Conservation (phyloP, 2,797 vertebrate species). For the Delichon dasypus region DNA sequence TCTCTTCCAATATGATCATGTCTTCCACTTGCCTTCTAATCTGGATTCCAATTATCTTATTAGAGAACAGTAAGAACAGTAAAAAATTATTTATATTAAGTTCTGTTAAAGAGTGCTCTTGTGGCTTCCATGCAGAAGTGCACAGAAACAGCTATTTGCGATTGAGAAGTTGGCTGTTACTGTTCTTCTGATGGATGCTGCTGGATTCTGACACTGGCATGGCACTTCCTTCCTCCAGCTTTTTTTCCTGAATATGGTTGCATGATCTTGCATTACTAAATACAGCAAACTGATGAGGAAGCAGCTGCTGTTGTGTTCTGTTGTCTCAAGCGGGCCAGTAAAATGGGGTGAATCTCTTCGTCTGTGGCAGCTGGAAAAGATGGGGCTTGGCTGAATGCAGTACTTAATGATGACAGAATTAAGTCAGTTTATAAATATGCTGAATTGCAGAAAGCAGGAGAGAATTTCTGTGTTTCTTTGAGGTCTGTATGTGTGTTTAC, state of each 20-base stretch:
- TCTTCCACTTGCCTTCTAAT: background rate
- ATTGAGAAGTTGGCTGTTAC: constrained; percentile 50
- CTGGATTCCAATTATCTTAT: background rate
- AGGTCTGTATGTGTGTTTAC: background rate
- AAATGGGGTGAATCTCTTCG: background rate
- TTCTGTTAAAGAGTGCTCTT: constrained; percentile 12
- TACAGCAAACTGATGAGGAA: background rate
- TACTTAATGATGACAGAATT: background rate
- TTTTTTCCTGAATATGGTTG: background rate
- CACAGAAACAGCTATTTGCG: constrained; percentile 48
- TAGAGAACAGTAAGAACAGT: background rate
- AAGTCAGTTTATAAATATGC: background rate
- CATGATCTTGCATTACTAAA: background rate
- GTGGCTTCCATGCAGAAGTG: constrained; percentile 53
- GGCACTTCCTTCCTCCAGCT: background rate
- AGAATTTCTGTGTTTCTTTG: background rate
- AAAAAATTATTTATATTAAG: background rate
- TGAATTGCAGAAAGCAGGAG: background rate
- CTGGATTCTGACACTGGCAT: constrained; percentile 33
- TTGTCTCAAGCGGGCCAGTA: background rate
- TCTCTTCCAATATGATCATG: background rate
- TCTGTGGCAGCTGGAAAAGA: background rate
- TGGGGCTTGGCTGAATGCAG: background rate
- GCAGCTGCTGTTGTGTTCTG: background rate
- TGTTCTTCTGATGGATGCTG: constrained; percentile 60